These are phyloP conservation scores for Microtus richardsoni DNA, from an alignment of 2,113 vertebrate species.

Conservation along the genomic window DNA sequence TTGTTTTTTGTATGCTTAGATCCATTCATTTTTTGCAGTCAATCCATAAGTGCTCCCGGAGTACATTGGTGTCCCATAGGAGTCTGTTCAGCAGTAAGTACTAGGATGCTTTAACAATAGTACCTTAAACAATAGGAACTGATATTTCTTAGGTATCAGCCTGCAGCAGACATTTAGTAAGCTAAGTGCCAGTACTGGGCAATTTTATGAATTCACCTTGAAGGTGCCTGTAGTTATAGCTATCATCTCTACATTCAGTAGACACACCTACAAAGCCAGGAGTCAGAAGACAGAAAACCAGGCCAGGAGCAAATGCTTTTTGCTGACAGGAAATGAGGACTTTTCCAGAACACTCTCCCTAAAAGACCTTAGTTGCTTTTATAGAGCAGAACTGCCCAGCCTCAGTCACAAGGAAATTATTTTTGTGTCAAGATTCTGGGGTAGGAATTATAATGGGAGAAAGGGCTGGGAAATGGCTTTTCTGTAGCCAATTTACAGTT, in stretches of 20 bases:
- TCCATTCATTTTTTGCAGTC: neutral
- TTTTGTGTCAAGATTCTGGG: neutral
- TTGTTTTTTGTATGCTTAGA: neutral
- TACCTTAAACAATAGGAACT: neutral
- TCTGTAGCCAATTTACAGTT: neutral
- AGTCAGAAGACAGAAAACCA: neutral
- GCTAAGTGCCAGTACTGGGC: neutral
- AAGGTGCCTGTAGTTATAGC: neutral
- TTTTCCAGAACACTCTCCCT: neutral
- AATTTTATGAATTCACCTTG: neutral
- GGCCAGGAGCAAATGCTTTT: neutral
- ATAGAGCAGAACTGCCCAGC: neutral
- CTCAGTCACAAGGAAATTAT: slow-evolving; percentile 31
- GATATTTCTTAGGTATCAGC: neutral
- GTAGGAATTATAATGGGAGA: neutral
- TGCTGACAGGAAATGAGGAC: neutral
- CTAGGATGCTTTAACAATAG: neutral
- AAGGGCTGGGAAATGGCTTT: neutral
- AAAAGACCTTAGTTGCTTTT: neutral
- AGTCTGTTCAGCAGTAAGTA: neutral
- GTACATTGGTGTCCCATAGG: neutral
- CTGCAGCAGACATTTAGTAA: neutral
- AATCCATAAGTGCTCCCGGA: neutral
- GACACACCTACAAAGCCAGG: neutral
- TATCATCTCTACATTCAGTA: neutral